Evolutionary conservation across 2,797 vertebrate species (phyloP).

Genomic region (Morelia viridis): DNA sequence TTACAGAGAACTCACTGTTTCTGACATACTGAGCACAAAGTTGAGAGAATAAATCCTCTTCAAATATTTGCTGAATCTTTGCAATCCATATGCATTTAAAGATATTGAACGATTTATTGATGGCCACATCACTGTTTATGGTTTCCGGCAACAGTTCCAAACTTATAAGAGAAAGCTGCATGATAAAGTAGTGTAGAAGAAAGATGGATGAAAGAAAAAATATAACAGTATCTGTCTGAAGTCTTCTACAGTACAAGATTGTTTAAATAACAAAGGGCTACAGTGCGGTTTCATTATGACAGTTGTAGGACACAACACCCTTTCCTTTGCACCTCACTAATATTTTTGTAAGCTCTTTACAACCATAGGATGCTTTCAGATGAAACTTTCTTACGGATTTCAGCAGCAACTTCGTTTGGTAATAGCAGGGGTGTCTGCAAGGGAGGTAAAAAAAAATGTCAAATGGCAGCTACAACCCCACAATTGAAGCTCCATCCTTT

Average conservation of each 20-base stretch:
- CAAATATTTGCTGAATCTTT: conserved; percentile 33
- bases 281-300: background rate
- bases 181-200: background rate
- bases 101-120: conserved; percentile 26
- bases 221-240: background rate
- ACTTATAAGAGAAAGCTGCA: background rate
- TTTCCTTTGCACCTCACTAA: background rate
- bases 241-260: background rate
- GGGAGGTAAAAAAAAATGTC: background rate
- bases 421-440: background rate
- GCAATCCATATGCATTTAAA: conserved; percentile 29
- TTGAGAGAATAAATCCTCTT: conserved; percentile 16
- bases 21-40: conserved; percentile 33
- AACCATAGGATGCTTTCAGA: background rate
- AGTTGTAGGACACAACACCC: background rate
- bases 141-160: background rate
- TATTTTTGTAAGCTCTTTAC: background rate
- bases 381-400: background rate
- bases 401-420: background rate
- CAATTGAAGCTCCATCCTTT: background rate
- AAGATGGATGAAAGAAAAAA: background rate
- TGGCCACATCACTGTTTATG: background rate
- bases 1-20: conserved; percentile 22
- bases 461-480: background rate
- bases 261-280: background rate